Evolutionary conservation across 2,797 vertebrate species (phyloP).

Genomic region (Sebastes umbrosus): DNA sequence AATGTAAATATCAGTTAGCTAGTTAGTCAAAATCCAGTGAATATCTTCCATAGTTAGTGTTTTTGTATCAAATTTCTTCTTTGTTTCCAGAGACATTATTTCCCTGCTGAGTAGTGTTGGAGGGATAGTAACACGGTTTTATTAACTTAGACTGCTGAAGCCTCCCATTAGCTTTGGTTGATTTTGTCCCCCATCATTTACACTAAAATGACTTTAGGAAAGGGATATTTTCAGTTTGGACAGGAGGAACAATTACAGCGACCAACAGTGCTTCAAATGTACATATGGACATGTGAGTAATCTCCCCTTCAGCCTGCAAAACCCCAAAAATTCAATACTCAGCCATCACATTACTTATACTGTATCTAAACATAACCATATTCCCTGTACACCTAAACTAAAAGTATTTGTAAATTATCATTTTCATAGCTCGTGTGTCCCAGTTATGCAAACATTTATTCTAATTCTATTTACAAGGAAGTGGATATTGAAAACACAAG

Average conservation of each 20-base stretch:
- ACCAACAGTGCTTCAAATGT: background rate
- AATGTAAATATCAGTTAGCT: too few species aligned
- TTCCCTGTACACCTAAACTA: background rate
- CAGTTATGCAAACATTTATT: background rate
- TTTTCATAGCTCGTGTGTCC: background rate
- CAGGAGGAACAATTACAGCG: background rate
- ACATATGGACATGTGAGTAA: background rate
- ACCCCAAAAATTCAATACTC: background rate
- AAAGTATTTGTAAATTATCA: background rate
- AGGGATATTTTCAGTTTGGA: background rate
- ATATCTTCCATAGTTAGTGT: background rate
- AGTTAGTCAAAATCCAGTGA: background rate
- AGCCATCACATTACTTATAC: background rate
- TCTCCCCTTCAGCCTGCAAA: background rate
- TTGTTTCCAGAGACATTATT: background rate
- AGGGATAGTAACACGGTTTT: background rate
- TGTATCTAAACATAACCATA: background rate
- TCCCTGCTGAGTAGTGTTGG: background rate
- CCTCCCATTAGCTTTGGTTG: background rate
- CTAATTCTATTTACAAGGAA: too few species aligned
- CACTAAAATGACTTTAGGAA: background rate
- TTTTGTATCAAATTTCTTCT: background rate
- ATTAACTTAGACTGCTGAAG: background rate
- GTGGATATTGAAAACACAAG: background rate
- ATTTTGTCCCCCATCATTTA: background rate